Evolutionary conservation across 2,113 vertebrate species (phyloP).

Genomic region (Alligator sinensis): DNA sequence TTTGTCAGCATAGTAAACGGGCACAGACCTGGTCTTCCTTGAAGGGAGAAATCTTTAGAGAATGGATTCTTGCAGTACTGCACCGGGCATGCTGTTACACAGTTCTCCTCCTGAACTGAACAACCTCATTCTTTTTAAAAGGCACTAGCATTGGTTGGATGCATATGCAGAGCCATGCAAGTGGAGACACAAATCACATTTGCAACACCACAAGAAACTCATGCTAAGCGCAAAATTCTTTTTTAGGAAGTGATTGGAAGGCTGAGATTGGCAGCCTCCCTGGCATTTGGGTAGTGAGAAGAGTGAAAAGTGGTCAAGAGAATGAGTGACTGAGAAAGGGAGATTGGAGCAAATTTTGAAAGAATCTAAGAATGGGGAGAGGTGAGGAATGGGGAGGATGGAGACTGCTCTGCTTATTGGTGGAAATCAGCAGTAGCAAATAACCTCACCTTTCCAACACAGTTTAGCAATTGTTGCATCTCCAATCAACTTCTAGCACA

Average conservation of each 20-base stretch:
- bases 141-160: background rate
- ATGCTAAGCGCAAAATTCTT: background rate
- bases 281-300: background rate
- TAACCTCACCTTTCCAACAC: accelerated
- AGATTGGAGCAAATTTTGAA: background rate
- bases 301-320: background rate
- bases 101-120: background rate
- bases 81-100: background rate
- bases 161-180: background rate
- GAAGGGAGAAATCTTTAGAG: background rate
- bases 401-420: background rate
- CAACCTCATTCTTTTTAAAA: background rate
- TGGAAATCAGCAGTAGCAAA: background rate
- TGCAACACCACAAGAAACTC: background rate
- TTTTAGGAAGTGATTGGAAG: background rate
- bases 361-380: background rate
- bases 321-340: background rate
- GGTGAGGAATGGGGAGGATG: background rate
- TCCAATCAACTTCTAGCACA: background rate
- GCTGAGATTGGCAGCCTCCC: background rate
- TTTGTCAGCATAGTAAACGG: background rate
- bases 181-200: background rate
- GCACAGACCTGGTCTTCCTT: background rate
- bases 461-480: background rate
- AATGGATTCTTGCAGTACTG: background rate